Percentiles rank a stretch among this genome's conserved stretches.
These are phyloP conservation scores for Nymphalis urticae DNA, from an alignment of 2,888 invertebrate genomes.

Conservation along the genomic window DNA sequence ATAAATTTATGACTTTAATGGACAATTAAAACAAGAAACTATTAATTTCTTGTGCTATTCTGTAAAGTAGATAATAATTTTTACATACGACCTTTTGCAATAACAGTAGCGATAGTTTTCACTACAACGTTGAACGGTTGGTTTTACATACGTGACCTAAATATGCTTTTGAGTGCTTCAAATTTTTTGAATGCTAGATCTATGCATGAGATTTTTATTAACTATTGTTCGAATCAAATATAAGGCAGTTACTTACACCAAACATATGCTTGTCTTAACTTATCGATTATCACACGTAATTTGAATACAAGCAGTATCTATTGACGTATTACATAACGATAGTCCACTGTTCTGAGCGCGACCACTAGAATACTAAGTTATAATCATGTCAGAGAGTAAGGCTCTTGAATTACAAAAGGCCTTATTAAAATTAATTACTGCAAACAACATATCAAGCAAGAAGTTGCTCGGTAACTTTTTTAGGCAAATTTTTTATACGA, in stretches of 20 bases:
- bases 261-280: background rate
- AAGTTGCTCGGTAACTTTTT: background rate
- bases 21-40: no score
- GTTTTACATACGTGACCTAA: background rate
- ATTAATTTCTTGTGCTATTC: no score
- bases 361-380: slow-evolving; percentile 26
- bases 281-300: slow-evolving; percentile 4
- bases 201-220: slow-evolving; percentile 1
- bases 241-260: slow-evolving; percentile 1
- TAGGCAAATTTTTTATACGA: no score
- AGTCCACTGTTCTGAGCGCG: slow-evolving; percentile 14
- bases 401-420: slow-evolving; percentile 19
- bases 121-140: no score
- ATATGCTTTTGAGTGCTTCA: background rate
- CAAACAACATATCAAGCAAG: background rate
- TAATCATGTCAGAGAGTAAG: slow-evolving; percentile 13
- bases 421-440: background rate
- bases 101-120: no score
- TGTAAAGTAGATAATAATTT: no score
- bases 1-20: no score
- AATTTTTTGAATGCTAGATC: background rate
- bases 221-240: slow-evolving; percentile 1
- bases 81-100: no score
- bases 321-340: slow-evolving; percentile 26
- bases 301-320: slow-evolving; percentile 8